Evolutionary conservation across 2,888 invertebrate species (phyloP).

Genomic region (Aleiodes testaceus): DNA sequence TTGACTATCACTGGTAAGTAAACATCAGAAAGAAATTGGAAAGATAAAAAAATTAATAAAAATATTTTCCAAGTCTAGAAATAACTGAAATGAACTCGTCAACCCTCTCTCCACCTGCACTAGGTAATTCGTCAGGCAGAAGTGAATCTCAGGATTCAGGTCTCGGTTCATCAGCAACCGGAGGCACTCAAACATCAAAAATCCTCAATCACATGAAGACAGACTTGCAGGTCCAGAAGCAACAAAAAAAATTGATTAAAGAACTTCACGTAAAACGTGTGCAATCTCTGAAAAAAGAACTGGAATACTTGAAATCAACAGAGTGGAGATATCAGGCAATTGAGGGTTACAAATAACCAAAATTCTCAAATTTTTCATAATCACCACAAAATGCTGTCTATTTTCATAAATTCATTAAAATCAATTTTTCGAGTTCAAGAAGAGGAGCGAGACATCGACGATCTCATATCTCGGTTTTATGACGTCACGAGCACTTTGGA

Average conservation of each 20-base stretch:
- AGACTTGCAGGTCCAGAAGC: conserved; percentile 76
- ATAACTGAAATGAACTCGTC: conserved; percentile 66
- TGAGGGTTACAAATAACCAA: conserved; percentile 45
- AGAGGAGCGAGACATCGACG: conserved; percentile 54
- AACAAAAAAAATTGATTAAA: conserved; percentile 76
- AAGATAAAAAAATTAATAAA: neutral
- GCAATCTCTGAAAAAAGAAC: conserved; percentile 82
- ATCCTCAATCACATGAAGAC: conserved; percentile 76
- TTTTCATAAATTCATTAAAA: conserved; percentile 66
- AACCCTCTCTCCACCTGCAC: conserved; percentile 63
- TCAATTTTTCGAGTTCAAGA: conserved; percentile 45
- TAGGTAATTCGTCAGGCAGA: conserved; percentile 64
- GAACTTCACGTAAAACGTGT: conserved; percentile 84
- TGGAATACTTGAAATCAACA: conserved; percentile 85
- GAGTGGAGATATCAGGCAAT: conserved; percentile 86
- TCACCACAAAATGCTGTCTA: conserved; percentile 73
- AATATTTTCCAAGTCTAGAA: conserved; percentile 22
- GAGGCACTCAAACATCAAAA: conserved; percentile 62
- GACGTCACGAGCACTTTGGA: conserved; percentile 37
- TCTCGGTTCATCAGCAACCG: conserved; percentile 57
- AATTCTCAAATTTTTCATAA: neutral
- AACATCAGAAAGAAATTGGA: too few species aligned
- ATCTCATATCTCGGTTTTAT: conserved; percentile 54
- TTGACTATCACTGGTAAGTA: too few species aligned
- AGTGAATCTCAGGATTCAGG: conserved; percentile 68